phyloP scores from a whole-genome alignment of 2,797 vertebrate genomes.

The Pantherophis alleghaniensis region DNA sequence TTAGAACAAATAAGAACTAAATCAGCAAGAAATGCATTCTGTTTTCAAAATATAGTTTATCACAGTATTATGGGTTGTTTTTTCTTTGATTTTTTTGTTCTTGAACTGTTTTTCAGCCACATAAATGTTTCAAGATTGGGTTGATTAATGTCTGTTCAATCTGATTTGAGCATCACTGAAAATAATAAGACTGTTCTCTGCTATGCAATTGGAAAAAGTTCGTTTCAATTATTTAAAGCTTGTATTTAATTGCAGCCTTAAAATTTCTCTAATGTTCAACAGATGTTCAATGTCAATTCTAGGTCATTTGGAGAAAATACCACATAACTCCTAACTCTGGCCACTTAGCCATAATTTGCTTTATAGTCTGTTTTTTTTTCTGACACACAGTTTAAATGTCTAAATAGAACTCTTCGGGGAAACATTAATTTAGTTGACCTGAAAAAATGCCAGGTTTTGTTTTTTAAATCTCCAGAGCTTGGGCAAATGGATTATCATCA shows the following conservation, averaged over 20 bases:
- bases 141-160: background rate
- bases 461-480: background rate
- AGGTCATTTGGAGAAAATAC: background rate
- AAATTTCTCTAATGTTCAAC: background rate
- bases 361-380: background rate
- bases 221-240: background rate
- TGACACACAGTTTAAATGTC: background rate
- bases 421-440: background rate
- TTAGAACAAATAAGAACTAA: background rate
- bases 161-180: background rate
- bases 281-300: background rate
- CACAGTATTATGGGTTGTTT: background rate
- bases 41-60: background rate
- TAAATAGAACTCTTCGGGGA: background rate
- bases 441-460: background rate
- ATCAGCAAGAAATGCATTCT: background rate
- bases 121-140: background rate
- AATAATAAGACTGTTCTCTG: background rate
- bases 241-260: background rate
- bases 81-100: background rate
- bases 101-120: background rate
- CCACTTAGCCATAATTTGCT: background rate
- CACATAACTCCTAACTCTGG: background rate
- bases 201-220: background rate
- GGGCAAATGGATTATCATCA: background rate